Evolutionary conservation across 2,888 invertebrate species (phyloP).

Genomic region (Neocrepidodera transversa): DNA sequence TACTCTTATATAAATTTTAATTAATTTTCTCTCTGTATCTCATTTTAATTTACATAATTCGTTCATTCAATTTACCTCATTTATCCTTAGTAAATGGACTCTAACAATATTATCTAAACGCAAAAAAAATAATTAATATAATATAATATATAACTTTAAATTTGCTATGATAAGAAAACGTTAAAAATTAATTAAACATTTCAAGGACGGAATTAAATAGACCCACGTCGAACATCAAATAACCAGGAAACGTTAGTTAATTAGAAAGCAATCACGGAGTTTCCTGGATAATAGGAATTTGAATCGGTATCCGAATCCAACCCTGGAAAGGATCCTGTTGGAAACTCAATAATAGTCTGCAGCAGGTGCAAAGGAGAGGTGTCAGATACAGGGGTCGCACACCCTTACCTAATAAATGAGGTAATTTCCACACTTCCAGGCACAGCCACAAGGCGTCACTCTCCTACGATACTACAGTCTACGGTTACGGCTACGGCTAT

Average conservation of each 20-base stretch:
- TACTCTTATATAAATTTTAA: too few species aligned
- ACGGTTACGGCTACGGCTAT: constrained; percentile 13
- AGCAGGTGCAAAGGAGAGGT: constrained; percentile 65
- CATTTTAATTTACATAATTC: too few species aligned
- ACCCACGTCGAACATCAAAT: constrained; percentile 24
- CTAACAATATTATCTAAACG: too few species aligned
- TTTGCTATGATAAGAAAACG: too few species aligned
- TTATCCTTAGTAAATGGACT: too few species aligned
- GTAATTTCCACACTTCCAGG: constrained; percentile 63
- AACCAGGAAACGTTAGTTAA: constrained; percentile 39
- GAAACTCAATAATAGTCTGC: constrained; percentile 62
- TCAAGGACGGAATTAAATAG: not conserved
- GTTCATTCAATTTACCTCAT: too few species aligned
- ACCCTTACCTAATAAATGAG: constrained; percentile 64
- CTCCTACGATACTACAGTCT: constrained; percentile 28
- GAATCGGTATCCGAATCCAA: constrained; percentile 39
- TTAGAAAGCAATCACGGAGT: constrained; percentile 43
- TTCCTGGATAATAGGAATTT: too few species aligned
- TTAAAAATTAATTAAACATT: too few species aligned
- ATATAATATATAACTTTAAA: too few species aligned
- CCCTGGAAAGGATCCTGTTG: constrained; percentile 48
- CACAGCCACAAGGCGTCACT: constrained; percentile 60
- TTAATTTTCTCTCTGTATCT: too few species aligned
- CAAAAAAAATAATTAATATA: too few species aligned
- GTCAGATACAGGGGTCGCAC: constrained; percentile 62